phyloP scores from a whole-genome alignment of 2,888 invertebrate genomes.

The Euzophera pinguis region DNA sequence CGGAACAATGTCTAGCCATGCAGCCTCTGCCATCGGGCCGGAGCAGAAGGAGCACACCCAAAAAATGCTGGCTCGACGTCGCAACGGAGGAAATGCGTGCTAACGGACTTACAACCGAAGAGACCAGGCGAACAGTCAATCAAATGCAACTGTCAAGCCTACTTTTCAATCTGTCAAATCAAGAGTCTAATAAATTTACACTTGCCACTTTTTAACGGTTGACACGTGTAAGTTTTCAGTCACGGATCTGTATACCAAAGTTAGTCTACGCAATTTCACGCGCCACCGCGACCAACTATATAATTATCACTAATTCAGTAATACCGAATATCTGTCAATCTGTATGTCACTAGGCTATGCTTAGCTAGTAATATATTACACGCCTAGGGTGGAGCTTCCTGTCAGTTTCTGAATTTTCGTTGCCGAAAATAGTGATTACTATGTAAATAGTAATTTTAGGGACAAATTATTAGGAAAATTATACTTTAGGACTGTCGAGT shows the following conservation, averaged over 20 bases:
- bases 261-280: slow-evolving; percentile 31
- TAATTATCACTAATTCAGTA: slow-evolving; percentile 53
- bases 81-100: too few species aligned
- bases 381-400: slow-evolving; percentile 31
- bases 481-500: neutral
- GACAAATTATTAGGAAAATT: neutral
- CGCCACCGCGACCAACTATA: slow-evolving; percentile 34
- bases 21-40: too few species aligned
- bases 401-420: slow-evolving; percentile 1
- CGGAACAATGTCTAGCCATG: too few species aligned
- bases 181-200: too few species aligned
- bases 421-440: neutral
- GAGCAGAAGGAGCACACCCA: too few species aligned
- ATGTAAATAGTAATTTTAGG: neutral
- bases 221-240: too few species aligned
- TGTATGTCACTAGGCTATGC: slow-evolving; percentile 43
- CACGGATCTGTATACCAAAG: neutral
- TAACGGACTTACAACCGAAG: too few species aligned
- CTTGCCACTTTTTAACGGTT: too few species aligned
- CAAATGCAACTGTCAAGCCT: too few species aligned
- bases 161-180: too few species aligned
- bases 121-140: too few species aligned
- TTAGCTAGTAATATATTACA: slow-evolving; percentile 35
- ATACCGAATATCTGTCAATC: slow-evolving; percentile 52
- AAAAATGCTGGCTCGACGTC: too few species aligned